Base-by-base conservation (phyloP, 2,888 invertebrate species). In the Phalangium opilio region DNA sequence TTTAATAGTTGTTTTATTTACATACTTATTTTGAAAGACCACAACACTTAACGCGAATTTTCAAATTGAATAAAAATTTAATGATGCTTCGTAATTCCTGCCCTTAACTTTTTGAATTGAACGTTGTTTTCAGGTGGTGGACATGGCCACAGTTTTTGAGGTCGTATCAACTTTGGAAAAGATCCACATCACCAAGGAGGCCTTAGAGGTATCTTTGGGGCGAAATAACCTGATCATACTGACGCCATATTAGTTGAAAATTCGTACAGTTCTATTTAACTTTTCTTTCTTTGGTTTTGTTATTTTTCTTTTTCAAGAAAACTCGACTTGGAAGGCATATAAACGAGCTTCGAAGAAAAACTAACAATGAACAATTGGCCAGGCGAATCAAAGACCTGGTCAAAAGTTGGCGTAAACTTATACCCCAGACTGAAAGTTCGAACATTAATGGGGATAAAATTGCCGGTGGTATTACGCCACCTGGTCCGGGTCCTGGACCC, bases 41-140 rank as follows among this genome's bases (percentile, higher is more conserved):
- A n/a, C n/a, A n/a, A n/a, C n/a, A n/a, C n/a, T n/a, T n/a, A n/a
- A n/a, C n/a, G n/a, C n/a, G n/a, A n/a, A n/a, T n/a, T n/a, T n/a
- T n/a, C n/a, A n/a, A n/a, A n/a, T n/a, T n/a, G n/a, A n/a, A n/a
- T n/a, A n/a, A n/a, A n/a, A n/a, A n/a, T n/a, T n/a, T n/a, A n/a
- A n/a, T n/a, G n/a, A n/a, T n/a, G n/a, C n/a, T n/a, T n/a, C n/a
- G n/a, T n/a, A n/a, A n/a, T n/a, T n/a, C n/a, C n/a, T n/a, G n/a
- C n/a, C n/a, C n/a, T n/a, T n/a, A n/a, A n/a, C n/a, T n/a, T n/a
- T n/a, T n/a, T n/a, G n/a, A n/a, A n/a, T n/a, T n/a, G n/a, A n/a
- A n/a, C n/a, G n/a, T n/a, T n/a, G n/a, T n/a, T n/a, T n/a, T 50
- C 70, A 91, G 91, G 91, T 91, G 75, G 79, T 86, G 75, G 83